Percentiles rank a stretch among this genome's conserved stretches.
Evolutionary conservation across 2,888 invertebrate genomes (phyloP).

Genomic region (Hyalella azteca): DNA sequence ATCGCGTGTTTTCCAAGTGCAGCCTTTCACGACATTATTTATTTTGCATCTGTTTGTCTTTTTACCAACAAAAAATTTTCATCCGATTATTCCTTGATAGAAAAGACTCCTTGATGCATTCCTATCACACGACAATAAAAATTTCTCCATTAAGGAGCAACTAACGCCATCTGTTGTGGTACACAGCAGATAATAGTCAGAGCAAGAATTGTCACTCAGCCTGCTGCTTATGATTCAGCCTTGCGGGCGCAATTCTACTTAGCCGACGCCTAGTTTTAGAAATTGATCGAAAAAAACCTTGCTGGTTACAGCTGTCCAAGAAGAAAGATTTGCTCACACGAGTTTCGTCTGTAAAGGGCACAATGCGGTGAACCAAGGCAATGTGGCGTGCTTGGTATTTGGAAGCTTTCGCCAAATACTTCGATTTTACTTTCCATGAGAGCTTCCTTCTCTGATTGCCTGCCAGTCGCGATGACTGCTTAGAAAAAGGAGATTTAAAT

Average conservation of each 20-base stretch:
- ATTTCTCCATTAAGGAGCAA: too few species aligned
- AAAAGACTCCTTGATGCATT: too few species aligned
- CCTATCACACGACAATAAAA: too few species aligned
- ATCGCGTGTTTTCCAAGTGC: too few species aligned
- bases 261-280: background rate
- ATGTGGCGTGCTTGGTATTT: background rate
- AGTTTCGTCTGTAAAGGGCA: background rate
- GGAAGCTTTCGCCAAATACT: background rate
- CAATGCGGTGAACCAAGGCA: background rate
- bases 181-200: background rate
- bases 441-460: too few species aligned
- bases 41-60: too few species aligned
- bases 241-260: background rate
- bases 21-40: too few species aligned
- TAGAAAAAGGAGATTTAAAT: too few species aligned
- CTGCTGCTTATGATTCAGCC: background rate
- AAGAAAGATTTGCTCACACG: background rate
- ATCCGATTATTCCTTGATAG: too few species aligned
- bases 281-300: background rate
- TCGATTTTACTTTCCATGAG: background rate
- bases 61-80: too few species aligned
- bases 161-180: too few species aligned
- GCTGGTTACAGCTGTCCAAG: background rate
- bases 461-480: too few species aligned
- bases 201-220: background rate